Percentiles rank a stretch among this genome's conserved stretches.
phyloP scores from a whole-genome alignment of 2,113 vertebrate genomes.

The Heterotilapia buettikoferi region DNA sequence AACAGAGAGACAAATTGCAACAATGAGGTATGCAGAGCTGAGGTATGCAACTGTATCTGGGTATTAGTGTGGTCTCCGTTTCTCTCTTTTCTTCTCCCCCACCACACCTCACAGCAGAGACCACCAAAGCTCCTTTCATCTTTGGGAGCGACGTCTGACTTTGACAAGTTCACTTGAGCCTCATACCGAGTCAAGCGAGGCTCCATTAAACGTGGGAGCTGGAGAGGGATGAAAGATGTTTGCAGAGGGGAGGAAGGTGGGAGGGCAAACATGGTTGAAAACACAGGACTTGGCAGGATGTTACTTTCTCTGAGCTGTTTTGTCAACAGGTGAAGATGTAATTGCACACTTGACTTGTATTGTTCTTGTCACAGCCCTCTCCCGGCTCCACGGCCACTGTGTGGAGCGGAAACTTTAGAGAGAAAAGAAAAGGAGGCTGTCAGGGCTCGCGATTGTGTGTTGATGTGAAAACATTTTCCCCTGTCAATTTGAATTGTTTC shows the following conservation, averaged over 20 bases:
- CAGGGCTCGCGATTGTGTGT: neutral
- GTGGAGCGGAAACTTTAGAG: neutral
- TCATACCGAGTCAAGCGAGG: neutral
- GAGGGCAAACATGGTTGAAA: neutral
- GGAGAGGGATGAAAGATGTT: constrained; percentile 21
- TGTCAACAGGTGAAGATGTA: constrained; percentile 47
- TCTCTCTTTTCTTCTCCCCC: neutral
- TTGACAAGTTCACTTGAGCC: constrained; percentile 27
- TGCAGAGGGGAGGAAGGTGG: neutral
- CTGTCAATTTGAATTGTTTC: neutral
- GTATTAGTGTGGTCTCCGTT: neutral
- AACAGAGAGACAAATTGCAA: neutral
- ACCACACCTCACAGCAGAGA: neutral
- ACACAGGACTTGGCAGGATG: constrained; percentile 40
- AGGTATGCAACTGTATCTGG: neutral
- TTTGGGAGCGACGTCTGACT: neutral
- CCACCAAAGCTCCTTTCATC: constrained; percentile 26
- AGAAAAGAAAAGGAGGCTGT: neutral
- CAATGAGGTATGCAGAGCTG: neutral
- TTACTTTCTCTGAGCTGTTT: constrained; percentile 49
- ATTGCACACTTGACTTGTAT: constrained; percentile 33
- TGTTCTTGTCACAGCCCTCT: neutral
- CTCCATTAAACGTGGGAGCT: constrained; percentile 5
- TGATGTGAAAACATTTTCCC: constrained; percentile 25
- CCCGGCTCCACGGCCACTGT: neutral